Conservation (phyloP, 2,113 vertebrate genomes). For the Chelonoidis abingdonii region DNA sequence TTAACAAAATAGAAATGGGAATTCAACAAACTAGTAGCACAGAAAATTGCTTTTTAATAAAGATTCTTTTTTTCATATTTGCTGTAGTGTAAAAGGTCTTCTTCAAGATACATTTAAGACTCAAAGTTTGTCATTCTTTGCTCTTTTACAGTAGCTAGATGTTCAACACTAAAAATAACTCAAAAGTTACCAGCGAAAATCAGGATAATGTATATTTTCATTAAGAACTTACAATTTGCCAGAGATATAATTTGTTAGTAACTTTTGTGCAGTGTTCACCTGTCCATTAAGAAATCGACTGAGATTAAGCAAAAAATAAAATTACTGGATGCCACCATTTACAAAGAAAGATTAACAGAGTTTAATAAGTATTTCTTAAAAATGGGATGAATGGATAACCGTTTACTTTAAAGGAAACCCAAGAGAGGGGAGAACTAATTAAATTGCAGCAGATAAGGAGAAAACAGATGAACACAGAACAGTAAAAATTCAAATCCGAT, state of each 20-base stretch:
- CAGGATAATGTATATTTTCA: not conserved
- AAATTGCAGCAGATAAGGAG: fast-evolving
- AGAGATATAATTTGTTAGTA: no score
- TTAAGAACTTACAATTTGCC: not conserved
- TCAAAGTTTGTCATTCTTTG: not conserved
- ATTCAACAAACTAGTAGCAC: not conserved
- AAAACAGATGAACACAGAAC: not conserved
- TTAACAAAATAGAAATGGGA: not conserved
- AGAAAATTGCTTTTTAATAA: not conserved
- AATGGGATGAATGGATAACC: not conserved
- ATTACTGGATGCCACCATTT: not conserved
- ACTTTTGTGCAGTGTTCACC: not conserved
- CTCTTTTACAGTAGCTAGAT: not conserved
- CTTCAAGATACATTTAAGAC: not conserved
- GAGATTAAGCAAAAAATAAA: slow-evolving; percentile 25
- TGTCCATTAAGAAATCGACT: not conserved
- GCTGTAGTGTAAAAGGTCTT: not conserved
- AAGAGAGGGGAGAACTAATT: not conserved
- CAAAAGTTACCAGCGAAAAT: not conserved
- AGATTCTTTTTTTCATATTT: not conserved
- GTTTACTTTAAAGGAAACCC: not conserved
- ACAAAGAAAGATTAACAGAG: not conserved
- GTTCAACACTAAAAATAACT: not conserved
- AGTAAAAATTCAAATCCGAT: not conserved
- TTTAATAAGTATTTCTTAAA: not conserved